Evolutionary conservation across 1,140 invertebrate species (phyloP).

Genomic region (Zaprionus taronus): DNA sequence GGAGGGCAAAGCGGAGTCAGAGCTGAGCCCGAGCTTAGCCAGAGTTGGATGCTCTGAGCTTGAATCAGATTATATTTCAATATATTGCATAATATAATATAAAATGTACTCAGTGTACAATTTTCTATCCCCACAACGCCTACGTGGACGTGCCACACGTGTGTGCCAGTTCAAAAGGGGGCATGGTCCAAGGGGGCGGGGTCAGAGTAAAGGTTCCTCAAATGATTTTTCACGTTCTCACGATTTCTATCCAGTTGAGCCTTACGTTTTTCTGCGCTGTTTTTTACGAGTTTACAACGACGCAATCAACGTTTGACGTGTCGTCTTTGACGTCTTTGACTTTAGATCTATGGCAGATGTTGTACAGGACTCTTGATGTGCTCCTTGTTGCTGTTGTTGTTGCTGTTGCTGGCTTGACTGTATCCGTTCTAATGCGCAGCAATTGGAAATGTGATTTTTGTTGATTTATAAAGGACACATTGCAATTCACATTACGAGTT

Average conservation of each 20-base stretch:
- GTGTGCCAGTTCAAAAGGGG: slow-evolving; percentile 35
- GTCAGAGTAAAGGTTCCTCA: neutral
- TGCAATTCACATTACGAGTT: slow-evolving; percentile 46
- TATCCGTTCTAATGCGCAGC: slow-evolving; percentile 78
- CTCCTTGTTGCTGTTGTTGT: slow-evolving; percentile 16
- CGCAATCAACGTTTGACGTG: slow-evolving; percentile 73
- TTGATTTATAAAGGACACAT: slow-evolving; percentile 81
- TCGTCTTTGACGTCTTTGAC: slow-evolving; percentile 67
- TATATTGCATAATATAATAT: slow-evolving; percentile 65
- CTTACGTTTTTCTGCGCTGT: slow-evolving; percentile 20
- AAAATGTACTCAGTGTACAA: neutral
- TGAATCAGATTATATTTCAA: slow-evolving; percentile 70
- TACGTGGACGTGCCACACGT: slow-evolving; percentile 24
- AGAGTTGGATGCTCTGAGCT: slow-evolving; percentile 19
- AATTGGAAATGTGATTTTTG: slow-evolving; percentile 79
- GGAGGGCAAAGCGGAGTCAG: neutral
- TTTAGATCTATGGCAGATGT: slow-evolving; percentile 54
- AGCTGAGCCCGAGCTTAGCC: slow-evolving; percentile 1
- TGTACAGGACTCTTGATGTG: slow-evolving; percentile 22
- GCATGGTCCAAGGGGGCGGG: slow-evolving; percentile 14
- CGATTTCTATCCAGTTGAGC: slow-evolving; percentile 25
- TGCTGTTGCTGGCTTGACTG: slow-evolving; percentile 23
- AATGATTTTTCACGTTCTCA: slow-evolving; percentile 59
- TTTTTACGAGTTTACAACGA: slow-evolving; percentile 51
- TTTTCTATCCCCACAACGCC: neutral